Base-by-base conservation (phyloP, 37 sponge, comb jelly and placozoan genomes). In the Aphrocallistes beatrix region DNA sequence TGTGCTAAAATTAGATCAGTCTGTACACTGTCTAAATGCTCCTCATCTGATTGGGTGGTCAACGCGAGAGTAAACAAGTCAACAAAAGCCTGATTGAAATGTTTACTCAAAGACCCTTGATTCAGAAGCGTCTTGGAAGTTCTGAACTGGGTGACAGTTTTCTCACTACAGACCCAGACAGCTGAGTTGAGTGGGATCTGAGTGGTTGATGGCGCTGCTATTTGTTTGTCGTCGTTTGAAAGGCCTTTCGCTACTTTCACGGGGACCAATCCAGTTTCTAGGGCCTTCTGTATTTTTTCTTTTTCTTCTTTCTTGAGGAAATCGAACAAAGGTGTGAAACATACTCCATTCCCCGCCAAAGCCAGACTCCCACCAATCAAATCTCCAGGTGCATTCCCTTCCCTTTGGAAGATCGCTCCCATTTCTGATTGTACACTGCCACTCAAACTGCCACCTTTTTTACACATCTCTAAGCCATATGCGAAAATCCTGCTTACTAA, bases 201-300 rank as follows among this genome's bases (percentile, higher is more conserved):
- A 19, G 75, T 30, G 6, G n/a, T 13, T 8, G 75, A 60, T 19
- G 75, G 75, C 3, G 75, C n/a, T 8, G 75, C 75, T 13, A 60
- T 60, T 13, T 60, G 75, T 60, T 60, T 60, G 75, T 60, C 75
- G 28, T 60, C 75, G n/a, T 60, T 60, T 13, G 75, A 60, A 13
- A 60, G 75, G 34, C 75, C 75, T 13, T 60, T 60, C n/a, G 75
- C 75, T 25, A 60, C 75, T 28, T 60, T 60, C 10, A 60, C 75
- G 28, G 75, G 75, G n/a, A 60, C 75, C 34, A 60, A 28, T 13
- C 75, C 75, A 25, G 75, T 60, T 6, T 60, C 75, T 6, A 60
- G 21, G 21, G 75, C 75, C 75, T 60, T 60, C 75, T 60, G 75
- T 21, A 60, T 60, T 28, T 60, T 60, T 30, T 60, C 75, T 28